phyloP scores from a whole-genome alignment of 2,888 invertebrate species.

The Liodrosophila aerea region DNA sequence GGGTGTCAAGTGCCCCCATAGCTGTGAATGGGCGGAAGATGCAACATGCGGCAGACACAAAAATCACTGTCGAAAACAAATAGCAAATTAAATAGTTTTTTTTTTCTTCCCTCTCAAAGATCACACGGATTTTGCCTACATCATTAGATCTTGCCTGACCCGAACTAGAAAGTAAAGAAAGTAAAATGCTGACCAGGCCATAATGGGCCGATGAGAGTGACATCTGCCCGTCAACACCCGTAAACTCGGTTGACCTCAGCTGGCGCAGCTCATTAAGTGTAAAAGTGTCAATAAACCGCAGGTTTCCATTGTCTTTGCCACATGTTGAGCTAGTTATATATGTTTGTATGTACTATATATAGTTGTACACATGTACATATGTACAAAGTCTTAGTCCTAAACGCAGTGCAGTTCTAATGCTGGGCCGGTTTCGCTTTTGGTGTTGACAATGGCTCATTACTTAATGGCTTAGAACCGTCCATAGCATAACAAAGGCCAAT shows the following conservation, averaged over 20 bases:
- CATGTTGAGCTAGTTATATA: constrained; percentile 8
- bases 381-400: constrained; percentile 2
- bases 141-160: not conserved
- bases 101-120: not conserved
- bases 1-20: constrained; percentile 63
- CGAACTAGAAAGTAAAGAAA: constrained; percentile 17
- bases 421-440: constrained; percentile 36
- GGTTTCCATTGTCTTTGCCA: constrained; percentile 46
- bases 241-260: constrained; percentile 53
- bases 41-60: constrained; percentile 21
- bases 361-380: not conserved
- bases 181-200: not conserved
- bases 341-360: too few species aligned
- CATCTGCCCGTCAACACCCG: constrained; percentile 19
- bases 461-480: constrained; percentile 64
- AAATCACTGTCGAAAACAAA: constrained; percentile 32
- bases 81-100: constrained; percentile 7
- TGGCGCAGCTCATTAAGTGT: constrained; percentile 64
- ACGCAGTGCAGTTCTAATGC: constrained; percentile 20
- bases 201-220: constrained; percentile 27
- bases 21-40: constrained; percentile 28
- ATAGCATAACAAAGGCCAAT: constrained; percentile 45
- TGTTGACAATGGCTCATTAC: constrained; percentile 76
- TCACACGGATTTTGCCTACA: constrained; percentile 2
- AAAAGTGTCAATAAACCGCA: constrained; percentile 71